Percentiles rank a stretch among this genome's conserved stretches.
phyloP scores from a whole-genome alignment of 2,797 vertebrate species.

The Lophura swinhoii region DNA sequence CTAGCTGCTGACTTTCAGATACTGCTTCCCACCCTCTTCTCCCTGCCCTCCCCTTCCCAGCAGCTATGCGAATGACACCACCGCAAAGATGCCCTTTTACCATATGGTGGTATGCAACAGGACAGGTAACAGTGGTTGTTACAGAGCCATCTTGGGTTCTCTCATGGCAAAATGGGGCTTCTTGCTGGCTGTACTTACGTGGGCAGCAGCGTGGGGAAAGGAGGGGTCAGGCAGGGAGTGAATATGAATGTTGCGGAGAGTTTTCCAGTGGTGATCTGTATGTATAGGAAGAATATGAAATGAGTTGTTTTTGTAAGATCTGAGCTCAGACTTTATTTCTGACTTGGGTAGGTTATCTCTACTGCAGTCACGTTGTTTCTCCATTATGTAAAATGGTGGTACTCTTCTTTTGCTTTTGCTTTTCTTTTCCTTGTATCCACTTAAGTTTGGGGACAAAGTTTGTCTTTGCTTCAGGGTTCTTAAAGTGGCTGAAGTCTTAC shows the following conservation, averaged over 20 bases:
- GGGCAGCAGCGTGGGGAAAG: not conserved
- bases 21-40: not conserved
- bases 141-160: not conserved
- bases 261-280: not conserved
- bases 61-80: not conserved
- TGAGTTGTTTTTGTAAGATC: not conserved
- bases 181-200: not conserved
- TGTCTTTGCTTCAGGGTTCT: not conserved
- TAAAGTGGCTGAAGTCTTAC: not conserved
- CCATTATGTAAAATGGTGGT: not conserved
- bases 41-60: not conserved
- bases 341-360: not conserved
- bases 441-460: not conserved
- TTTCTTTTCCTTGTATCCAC: not conserved
- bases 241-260: not conserved
- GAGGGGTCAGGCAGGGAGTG: no score
- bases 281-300: not conserved
- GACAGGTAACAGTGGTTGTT: accelerated
- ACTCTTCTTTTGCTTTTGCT: not conserved
- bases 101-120: accelerated
- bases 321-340: not conserved
- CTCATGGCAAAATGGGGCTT: not conserved
- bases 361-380: not conserved
- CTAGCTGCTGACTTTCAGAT: not conserved
- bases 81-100: not conserved